Percentiles rank a stretch among this genome's conserved stretches.
phyloP scores from a whole-genome alignment of 2,888 invertebrate species.

The Troglohyphantes excavatus region DNA sequence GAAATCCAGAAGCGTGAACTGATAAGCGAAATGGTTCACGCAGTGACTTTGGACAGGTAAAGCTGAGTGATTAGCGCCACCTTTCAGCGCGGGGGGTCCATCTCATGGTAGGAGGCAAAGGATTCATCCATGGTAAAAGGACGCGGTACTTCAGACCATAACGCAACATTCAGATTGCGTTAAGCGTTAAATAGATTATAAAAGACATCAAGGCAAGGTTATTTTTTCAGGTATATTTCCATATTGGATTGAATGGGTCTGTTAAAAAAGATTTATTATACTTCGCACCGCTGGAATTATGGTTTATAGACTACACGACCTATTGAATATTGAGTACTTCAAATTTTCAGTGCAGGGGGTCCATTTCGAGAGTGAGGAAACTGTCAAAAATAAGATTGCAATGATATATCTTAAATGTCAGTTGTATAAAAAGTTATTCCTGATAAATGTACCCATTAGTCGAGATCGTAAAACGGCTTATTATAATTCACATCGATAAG shows the following conservation, averaged over 20 bases:
- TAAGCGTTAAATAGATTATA: background rate
- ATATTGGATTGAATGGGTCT: background rate
- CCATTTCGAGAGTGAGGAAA: no score
- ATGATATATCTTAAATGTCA: no score
- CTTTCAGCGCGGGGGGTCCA: conserved; percentile 53
- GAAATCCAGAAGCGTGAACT: conserved; percentile 38
- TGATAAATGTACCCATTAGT: no score
- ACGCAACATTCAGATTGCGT: background rate
- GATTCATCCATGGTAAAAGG: conserved; percentile 27
- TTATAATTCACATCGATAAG: no score
- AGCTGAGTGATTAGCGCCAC: conserved; percentile 53
- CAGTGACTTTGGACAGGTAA: conserved; percentile 52
- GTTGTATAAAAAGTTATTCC: no score
- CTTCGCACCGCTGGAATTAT: background rate
- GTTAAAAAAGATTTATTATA: background rate
- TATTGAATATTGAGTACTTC: background rate
- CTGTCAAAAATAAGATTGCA: no score
- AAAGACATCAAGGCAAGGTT: background rate
- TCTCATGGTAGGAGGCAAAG: conserved; percentile 50
- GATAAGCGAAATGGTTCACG: conserved; percentile 52
- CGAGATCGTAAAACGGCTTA: no score
- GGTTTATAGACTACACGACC: background rate
- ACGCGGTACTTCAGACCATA: conserved; percentile 10
- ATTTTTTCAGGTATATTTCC: no score
- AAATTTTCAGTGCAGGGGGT: no score